Evolutionary conservation across 2,113 vertebrate genomes (phyloP), one percentile per base, ranked within the genome.

Genomic region (Stigmatopora argus): DNA sequence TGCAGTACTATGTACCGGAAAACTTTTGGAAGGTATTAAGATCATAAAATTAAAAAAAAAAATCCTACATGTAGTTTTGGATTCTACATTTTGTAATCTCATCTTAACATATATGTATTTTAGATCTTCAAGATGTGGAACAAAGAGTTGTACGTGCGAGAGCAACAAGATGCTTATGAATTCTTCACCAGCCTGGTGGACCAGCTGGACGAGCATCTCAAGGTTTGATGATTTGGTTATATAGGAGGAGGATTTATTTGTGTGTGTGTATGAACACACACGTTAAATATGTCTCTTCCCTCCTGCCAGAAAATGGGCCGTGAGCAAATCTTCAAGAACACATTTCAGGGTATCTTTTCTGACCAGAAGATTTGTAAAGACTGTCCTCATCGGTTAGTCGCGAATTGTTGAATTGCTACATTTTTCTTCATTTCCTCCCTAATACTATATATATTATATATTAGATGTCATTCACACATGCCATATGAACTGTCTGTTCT

Each of bases 51-150:
- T 31, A 15, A 31, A 6, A 4, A 38, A 19, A 19, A 51, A 19
- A 2, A 2, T 19, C 9, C n/a, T 51, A 19, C 18, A 17, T 48
- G 13, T 15, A 15, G 47, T 18, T 8, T n/a, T 4, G 45, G 15
- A 35, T 4, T 1, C 18, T 44, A 21, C 26, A 41, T 15, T 45
- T 10, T 4, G 49, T 45, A 13, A 45, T 1, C 4, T 23, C 6
- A 23, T 56, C n/a, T 34, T 59, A 3, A 51, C 4, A 69, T 13
- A 10, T 31, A 21, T n/a, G 8, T 18, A 2, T 61, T n/a, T 62
- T 34, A 99, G 97, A 98, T 99, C 81, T 99, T 99, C 88, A 99
- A 97, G 88, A 98, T 99, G 95, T 99, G 97, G 97, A 99, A 99
- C 87, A 98, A 95, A 69, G 96, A 98, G 77, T 86, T 99, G 31